Evolutionary conservation across 2,113 vertebrate species (phyloP), one percentile per base, ranked within the genome.

Genomic region (Bambusicola thoracicus): DNA sequence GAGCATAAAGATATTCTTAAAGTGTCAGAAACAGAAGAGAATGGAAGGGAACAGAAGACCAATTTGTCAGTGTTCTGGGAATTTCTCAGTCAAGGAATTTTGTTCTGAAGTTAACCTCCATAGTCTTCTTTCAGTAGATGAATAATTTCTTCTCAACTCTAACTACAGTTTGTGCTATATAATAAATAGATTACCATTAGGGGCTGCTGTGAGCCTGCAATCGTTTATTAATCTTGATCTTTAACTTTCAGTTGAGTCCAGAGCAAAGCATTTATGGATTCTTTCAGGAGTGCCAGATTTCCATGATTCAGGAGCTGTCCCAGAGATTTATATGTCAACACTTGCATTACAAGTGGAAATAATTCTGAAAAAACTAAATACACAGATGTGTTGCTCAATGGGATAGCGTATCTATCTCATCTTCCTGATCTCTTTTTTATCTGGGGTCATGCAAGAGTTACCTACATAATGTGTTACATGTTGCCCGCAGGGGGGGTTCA

Each of bases 371-470:
- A 32, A 16, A 21, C 10, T 8, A 51, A 59, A 36, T 18, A 11
- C 10, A 32, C 30, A 56, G 30, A 56, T 32, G 7, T 46, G 29
- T 46, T 79, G 16, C 16, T 86, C 9, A 5, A 6, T 6, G 25
- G 4, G 8, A 0, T 63, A 13, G 29, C 48, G 16, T 17, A 13
- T 73, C 14, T 20, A 6, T 18, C 36, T 27, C 3, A 3, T 12
- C 32, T 68, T 46, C 22, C 46, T 41, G 36, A 40, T 40, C 69
- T 78, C 25, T 68, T 4, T 61, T 36, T 22, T 6, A 2, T 65
- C 18, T 85, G 11, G 27, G 34, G 6, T 11, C 19, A 4, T 5
- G 0, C 2, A 32, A 65, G 38, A 66, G 4, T 24, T 62, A 20
- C 19, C 20, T 18, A 40, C 8, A 5, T n/a, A 49, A 34, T 7